Evolutionary conservation across 2,888 invertebrate genomes (phyloP), one percentile per base, ranked within the genome.

Genomic region (Melanophora roralis): DNA sequence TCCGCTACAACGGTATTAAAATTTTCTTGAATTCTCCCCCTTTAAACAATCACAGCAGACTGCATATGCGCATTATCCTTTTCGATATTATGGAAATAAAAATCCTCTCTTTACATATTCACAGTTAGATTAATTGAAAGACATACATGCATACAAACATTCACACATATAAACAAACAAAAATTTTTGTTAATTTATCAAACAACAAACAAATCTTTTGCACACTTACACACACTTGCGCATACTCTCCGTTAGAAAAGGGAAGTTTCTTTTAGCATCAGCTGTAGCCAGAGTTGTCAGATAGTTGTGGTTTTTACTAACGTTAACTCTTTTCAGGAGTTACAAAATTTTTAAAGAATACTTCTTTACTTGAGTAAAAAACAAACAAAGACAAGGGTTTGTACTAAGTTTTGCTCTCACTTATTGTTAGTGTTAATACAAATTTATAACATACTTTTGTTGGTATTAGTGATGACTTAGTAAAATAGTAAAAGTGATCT

Each of bases 21-120:
- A 1, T 12, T 8, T 12, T 47, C 11, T 8, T 9, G 8, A 19
- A 9, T 43, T 60, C 72, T 79, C 57, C 14, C 32, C 5, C 49
- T 27, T 36, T 11, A 32, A 47, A 5, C 14, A 65, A 43, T 49
- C 57, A 71, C 47, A 34, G 69, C 32, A 47, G 47, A 65, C 65
- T 75, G 71, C 79, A 79, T 69, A 67, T 80, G 79, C 79, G 79
- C 79, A 75, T 80, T 75, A 80, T 79, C 79, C 79, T 79, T 65
- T 36, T 43, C 14, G 23, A 23, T 27, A 27, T 27, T 6, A 6
- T 27, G 27, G 6, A 5, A 45, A n/a, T 19, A 34, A 27, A 55
- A 16, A 45, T n/a, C 23, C 21, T 55, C 67, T 55, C 57, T 36
- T n/a, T 45, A 19, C 19, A 67, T 55, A 19, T 43, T 45, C 11